Conservation (phyloP, 2,113 vertebrate species). For the Daubentonia madagascariensis region DNA sequence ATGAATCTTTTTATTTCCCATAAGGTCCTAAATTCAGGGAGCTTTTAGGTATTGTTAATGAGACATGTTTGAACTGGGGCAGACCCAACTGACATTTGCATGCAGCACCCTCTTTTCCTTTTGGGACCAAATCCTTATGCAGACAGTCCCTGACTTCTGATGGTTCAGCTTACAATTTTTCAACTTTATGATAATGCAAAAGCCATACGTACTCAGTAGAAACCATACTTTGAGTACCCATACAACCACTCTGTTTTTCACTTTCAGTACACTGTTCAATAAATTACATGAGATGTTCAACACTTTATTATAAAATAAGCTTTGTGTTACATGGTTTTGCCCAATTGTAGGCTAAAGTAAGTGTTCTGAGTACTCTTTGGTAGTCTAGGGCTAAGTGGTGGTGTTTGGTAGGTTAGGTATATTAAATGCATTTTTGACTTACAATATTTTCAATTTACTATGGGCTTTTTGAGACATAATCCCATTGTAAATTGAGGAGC, state of each 20-base stretch:
- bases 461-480: not conserved
- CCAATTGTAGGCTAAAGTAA: not conserved
- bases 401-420: not conserved
- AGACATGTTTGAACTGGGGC: not conserved
- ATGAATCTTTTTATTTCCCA: not conserved
- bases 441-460: not conserved
- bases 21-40: not conserved
- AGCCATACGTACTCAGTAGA: not conserved
- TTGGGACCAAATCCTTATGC: not conserved
- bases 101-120: not conserved
- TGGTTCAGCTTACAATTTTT: not conserved
- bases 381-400: not conserved
- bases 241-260: not conserved
- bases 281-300: not conserved
- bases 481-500: not conserved
- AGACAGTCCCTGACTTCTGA: not conserved
- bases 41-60: not conserved
- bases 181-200: not conserved
- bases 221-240: not conserved
- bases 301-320: not conserved
- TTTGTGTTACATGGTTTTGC: not conserved
- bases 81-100: not conserved
- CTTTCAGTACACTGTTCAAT: not conserved
- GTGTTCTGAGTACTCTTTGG: not conserved
- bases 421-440: not conserved